Evolutionary conservation across 2,888 invertebrate genomes (phyloP).

Genomic region (Trichogramma evanescens): DNA sequence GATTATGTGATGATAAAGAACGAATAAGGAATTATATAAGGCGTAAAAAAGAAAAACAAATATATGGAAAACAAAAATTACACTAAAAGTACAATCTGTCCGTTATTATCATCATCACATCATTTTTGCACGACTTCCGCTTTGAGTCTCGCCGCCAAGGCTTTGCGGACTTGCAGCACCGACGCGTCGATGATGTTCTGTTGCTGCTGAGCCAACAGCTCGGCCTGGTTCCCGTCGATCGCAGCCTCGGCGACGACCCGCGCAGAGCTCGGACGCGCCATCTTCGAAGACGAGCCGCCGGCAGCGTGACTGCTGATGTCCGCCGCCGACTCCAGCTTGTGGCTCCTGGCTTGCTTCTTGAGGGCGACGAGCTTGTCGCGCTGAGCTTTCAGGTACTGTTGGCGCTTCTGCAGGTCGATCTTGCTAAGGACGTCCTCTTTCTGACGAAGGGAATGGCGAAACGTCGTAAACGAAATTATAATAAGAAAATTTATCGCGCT

Average conservation of each 20-base stretch:
- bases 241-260: slow-evolving; percentile 39
- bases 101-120: background rate
- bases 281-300: slow-evolving; percentile 29
- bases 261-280: slow-evolving; percentile 43
- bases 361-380: slow-evolving; percentile 83
- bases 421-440: slow-evolving; percentile 30
- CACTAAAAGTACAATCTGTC: background rate
- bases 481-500: background rate
- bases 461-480: background rate
- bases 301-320: slow-evolving; percentile 46
- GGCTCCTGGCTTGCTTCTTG: slow-evolving; percentile 81
- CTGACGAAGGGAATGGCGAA: slow-evolving; percentile 1
- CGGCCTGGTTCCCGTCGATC: slow-evolving; percentile 37
- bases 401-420: slow-evolving; percentile 68
- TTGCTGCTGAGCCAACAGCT: slow-evolving; percentile 31
- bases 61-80: background rate
- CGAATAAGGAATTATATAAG: background rate
- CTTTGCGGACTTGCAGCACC: slow-evolving; percentile 72
- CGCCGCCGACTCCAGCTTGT: slow-evolving; percentile 54
- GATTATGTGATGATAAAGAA: background rate
- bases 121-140: slow-evolving; percentile 70
- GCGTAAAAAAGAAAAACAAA: background rate
- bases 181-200: slow-evolving; percentile 42
- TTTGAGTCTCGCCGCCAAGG: slow-evolving; percentile 76
- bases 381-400: slow-evolving; percentile 80